A percentile compares a stretch with the other conserved stretches of the same genome.
These are phyloP conservation scores for Zygogramma bicolorata DNA, from an alignment of 2,888 invertebrate species.

Conservation along the genomic window DNA sequence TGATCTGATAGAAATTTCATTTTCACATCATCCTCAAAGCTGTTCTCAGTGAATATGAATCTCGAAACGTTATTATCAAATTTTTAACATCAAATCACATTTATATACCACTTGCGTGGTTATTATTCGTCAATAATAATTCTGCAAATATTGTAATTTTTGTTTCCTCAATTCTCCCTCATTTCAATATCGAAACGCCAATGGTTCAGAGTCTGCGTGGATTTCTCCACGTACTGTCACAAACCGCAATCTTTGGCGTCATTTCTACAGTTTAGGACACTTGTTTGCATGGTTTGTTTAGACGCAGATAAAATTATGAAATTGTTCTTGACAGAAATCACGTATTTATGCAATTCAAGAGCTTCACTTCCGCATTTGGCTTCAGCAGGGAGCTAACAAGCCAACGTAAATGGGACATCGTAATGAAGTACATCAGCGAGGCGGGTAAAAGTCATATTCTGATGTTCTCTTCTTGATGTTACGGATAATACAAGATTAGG, in stretches of 20 bases:
- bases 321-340: not conserved
- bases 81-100: too few species aligned
- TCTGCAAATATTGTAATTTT: not conserved
- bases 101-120: too few species aligned
- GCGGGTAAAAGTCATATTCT: not conserved
- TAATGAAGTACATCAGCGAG: not conserved
- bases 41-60: too few species aligned
- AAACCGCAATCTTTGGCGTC: conserved; percentile 1
- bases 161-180: not conserved
- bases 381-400: not conserved
- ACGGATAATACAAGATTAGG: not conserved
- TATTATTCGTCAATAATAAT: too few species aligned
- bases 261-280: not conserved
- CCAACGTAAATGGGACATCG: not conserved
- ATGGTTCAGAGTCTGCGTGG: not conserved
- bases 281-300: conserved; percentile 2
- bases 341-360: not conserved
- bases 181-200: not conserved
- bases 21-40: too few species aligned
- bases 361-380: not conserved
- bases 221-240: not conserved
- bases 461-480: conserved; percentile 1
- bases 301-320: conserved; percentile 5
- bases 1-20: too few species aligned
- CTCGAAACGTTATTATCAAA: too few species aligned